These are phyloP conservation scores for Artemia franciscana DNA, from an alignment of 1,140 invertebrate species.

Conservation along the genomic window DNA sequence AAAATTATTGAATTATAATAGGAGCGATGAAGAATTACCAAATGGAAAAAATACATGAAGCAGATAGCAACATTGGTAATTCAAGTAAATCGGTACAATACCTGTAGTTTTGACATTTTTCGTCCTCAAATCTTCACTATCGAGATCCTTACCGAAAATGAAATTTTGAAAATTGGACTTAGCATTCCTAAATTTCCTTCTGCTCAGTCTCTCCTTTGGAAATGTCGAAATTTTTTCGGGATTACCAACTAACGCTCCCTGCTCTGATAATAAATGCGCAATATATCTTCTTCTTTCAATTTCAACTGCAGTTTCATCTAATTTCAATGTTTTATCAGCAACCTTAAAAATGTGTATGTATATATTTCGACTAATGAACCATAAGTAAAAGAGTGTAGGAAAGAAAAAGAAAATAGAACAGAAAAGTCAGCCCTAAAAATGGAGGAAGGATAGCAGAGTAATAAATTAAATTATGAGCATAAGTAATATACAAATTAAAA, in stretches of 20 bases:
- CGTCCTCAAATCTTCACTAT: constrained; percentile 60
- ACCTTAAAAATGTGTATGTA: too few species aligned
- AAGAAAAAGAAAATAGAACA: too few species aligned
- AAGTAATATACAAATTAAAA: too few species aligned
- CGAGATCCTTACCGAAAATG: constrained; percentile 51
- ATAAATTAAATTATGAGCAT: too few species aligned
- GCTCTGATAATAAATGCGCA: constrained; percentile 88
- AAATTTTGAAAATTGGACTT: constrained; percentile 75
- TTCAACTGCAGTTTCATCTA: constrained; percentile 66
- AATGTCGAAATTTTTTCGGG: constrained; percentile 66
- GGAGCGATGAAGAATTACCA: not conserved
- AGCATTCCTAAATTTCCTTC: constrained; percentile 48
- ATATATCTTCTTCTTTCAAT: constrained; percentile 71
- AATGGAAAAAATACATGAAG: not conserved
- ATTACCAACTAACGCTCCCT: constrained; percentile 72
- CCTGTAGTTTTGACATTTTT: constrained; percentile 90
- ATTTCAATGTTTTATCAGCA: constrained; percentile 31
- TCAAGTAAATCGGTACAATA: too few species aligned
- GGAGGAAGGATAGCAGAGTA: too few species aligned
- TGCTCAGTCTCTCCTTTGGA: constrained; percentile 63
- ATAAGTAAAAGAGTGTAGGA: too few species aligned
- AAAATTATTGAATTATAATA: too few species aligned
- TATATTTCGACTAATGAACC: too few species aligned
- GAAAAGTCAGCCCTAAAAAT: too few species aligned
- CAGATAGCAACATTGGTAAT: not conserved